phyloP scores from a whole-genome alignment of 2,797 vertebrate genomes.

The Phalanger gymnotis region DNA sequence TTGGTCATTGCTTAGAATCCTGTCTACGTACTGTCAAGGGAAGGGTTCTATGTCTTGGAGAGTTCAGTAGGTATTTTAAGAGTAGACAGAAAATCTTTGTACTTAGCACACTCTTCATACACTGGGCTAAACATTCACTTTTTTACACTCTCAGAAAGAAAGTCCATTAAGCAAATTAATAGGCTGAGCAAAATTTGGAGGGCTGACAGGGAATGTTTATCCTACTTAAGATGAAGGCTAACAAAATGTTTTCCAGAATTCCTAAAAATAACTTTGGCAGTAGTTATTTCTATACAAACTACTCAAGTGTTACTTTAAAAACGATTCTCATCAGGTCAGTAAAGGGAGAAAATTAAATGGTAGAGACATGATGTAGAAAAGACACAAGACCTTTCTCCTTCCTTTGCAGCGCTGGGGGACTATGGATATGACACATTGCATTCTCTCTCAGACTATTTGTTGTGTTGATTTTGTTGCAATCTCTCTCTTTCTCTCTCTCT shows the following conservation, averaged over 20 bases:
- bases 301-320: neutral
- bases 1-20: neutral
- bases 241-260: neutral
- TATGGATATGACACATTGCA: neutral
- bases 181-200: neutral
- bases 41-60: neutral
- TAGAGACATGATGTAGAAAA: neutral
- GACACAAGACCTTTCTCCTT: neutral
- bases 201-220: neutral
- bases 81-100: neutral
- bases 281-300: neutral
- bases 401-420: neutral
- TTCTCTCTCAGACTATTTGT: neutral
- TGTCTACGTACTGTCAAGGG: neutral
- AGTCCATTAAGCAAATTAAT: neutral
- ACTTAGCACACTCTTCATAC: neutral
- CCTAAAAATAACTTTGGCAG: neutral
- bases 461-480: neutral
- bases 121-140: neutral
- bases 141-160: neutral
- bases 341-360: neutral
- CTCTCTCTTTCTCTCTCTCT: neutral
- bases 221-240: neutral
- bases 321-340: neutral
- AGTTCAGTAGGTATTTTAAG: neutral